phyloP scores from a whole-genome alignment of 1,140 invertebrate species.

The Planococcus citri region DNA sequence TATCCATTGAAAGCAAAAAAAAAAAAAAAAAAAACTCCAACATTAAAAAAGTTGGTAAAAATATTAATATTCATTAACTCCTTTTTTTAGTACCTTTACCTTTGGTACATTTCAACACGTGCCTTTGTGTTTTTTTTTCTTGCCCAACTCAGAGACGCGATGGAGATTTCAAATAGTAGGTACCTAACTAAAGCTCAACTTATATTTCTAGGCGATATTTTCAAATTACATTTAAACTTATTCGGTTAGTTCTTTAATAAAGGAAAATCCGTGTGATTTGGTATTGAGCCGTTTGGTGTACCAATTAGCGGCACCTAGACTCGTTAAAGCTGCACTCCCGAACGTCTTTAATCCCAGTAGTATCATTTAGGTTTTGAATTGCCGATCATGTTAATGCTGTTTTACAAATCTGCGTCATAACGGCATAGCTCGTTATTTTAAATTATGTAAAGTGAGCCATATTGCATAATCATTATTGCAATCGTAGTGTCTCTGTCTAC shows the following conservation, averaged over 20 bases:
- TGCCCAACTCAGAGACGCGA: too few relatives aligned
- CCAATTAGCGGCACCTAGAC: neutral
- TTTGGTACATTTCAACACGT: too few relatives aligned
- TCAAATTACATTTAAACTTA: neutral
- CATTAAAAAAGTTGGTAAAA: neutral
- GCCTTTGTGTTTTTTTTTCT: too few relatives aligned
- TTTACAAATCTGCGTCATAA: constrained; percentile 2
- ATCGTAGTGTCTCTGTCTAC: neutral
- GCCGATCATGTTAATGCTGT: constrained; percentile 6
- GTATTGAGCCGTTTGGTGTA: neutral
- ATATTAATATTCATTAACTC: too few relatives aligned
- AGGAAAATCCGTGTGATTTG: neutral
- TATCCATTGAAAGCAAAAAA: neutral
- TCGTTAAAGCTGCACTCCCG: constrained; percentile 1
- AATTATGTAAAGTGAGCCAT: constrained; percentile 3
- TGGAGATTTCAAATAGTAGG: too few relatives aligned
- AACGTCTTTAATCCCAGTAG: constrained; percentile 6
- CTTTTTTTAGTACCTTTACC: too few relatives aligned
- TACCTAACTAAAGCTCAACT: too few relatives aligned
- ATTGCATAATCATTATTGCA: constrained; percentile 7
- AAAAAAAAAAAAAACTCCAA: neutral
- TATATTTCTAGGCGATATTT: neutral
- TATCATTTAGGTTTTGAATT: constrained; percentile 8
- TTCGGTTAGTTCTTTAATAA: neutral
- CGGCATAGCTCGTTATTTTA: neutral